phyloP scores from a whole-genome alignment of 2,797 vertebrate genomes.

The Neosalanx taihuensis region DNA sequence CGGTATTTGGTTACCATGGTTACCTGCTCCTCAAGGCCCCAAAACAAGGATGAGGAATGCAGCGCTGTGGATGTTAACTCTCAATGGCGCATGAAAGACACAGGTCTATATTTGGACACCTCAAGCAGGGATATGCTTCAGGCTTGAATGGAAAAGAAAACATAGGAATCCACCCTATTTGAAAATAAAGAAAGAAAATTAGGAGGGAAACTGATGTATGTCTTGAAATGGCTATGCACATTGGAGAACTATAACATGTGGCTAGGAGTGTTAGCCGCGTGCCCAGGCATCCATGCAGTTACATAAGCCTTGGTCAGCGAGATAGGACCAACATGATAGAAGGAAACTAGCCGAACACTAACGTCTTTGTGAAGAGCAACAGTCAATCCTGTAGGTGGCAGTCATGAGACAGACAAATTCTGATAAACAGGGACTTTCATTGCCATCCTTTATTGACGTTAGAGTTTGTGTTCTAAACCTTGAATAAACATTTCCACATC shows the following conservation, averaged over 20 bases:
- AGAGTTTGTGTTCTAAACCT: slow-evolving; percentile 3
- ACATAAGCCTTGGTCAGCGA: background rate
- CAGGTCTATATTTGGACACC: slow-evolving; percentile 43
- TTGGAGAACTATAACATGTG: background rate
- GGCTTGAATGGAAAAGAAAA: slow-evolving; percentile 7
- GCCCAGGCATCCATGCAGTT: background rate
- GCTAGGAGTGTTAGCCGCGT: background rate
- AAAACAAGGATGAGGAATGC: slow-evolving; percentile 65
- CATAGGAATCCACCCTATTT: background rate
- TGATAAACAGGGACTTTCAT: background rate
- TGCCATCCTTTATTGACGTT: slow-evolving; percentile 4
- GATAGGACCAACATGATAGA: background rate
- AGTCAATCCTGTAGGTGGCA: slow-evolving; percentile 44
- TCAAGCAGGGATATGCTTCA: slow-evolving; percentile 18
- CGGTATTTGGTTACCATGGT: slow-evolving; percentile 64
- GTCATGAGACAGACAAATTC: background rate
- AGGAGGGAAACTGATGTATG: background rate
- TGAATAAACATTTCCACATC: background rate
- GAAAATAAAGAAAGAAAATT: background rate
- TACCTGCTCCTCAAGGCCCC: slow-evolving; percentile 59
- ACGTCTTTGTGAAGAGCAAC: background rate
- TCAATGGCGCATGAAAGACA: slow-evolving; percentile 52
- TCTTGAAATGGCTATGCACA: background rate
- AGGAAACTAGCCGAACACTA: too few relatives aligned
- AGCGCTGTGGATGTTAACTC: slow-evolving; percentile 26